phyloP scores from a whole-genome alignment of 2,113 vertebrate species.

The Microtus montanus region DNA sequence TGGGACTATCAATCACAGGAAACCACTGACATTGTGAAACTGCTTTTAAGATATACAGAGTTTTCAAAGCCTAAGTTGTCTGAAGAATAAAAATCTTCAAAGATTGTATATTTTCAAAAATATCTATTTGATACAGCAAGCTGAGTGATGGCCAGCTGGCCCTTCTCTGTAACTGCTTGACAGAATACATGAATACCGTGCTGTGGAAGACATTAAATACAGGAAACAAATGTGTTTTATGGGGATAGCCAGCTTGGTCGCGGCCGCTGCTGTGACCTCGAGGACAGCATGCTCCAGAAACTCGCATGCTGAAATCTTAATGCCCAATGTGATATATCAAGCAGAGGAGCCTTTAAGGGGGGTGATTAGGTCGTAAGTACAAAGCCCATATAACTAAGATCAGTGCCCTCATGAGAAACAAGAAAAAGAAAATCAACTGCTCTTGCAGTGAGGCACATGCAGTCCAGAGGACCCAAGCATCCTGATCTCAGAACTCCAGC shows the following conservation, averaged over 20 bases:
- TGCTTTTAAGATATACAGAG: constrained; percentile 76
- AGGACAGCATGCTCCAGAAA: background rate
- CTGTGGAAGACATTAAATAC: constrained; percentile 11
- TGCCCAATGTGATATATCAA: background rate
- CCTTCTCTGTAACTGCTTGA: constrained; percentile 39
- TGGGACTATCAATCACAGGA: constrained; percentile 71
- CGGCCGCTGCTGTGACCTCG: background rate
- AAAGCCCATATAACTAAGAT: background rate
- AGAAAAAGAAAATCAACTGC: background rate
- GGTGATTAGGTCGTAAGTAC: background rate
- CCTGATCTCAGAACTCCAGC: background rate
- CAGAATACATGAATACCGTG: constrained; percentile 52
- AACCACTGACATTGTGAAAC: constrained; percentile 78
- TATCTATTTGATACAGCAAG: constrained; percentile 70
- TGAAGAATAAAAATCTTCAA: constrained; percentile 78
- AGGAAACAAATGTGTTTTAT: background rate
- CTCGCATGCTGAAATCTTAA: background rate
- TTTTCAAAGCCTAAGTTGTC: constrained; percentile 73
- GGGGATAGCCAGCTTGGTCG: background rate
- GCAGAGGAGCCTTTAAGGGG: background rate
- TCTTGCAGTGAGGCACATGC: background rate
- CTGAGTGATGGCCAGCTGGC: constrained; percentile 69
- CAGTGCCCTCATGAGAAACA: background rate
- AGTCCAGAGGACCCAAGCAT: background rate
- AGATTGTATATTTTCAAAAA: constrained; percentile 71